Conservation (phyloP, 1,140 invertebrate species). For the Drosophila suzukii region DNA sequence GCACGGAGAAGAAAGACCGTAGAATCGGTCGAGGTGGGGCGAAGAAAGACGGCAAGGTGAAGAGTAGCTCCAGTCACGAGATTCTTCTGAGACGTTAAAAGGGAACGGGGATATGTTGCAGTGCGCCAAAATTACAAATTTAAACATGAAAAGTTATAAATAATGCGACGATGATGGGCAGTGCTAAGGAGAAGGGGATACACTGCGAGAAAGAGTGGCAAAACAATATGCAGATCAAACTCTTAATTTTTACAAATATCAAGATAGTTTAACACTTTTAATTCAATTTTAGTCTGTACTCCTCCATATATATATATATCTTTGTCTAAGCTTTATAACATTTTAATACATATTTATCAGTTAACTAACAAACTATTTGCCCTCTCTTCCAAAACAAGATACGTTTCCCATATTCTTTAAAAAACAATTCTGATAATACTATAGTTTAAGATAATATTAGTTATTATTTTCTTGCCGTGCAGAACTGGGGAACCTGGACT, state of each 20-base stretch:
- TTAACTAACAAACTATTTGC: no score
- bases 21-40: constrained; percentile 1
- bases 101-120: constrained; percentile 18
- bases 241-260: no score
- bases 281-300: no score
- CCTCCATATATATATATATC: no score
- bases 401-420: no score
- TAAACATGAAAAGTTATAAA: constrained; percentile 82
- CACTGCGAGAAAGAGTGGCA: neutral
- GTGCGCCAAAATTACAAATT: constrained; percentile 79
- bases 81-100: neutral
- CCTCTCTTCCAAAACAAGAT: no score
- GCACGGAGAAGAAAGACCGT: constrained; percentile 7
- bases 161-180: constrained; percentile 65
- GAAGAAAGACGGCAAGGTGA: neutral
- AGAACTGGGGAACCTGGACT: neutral
- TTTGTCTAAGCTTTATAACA: no score
- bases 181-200: constrained; percentile 12
- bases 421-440: no score
- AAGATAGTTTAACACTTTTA: no score
- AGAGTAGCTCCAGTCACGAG: constrained; percentile 25
- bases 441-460: no score
- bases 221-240: no score
- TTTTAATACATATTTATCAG: no score
- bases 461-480: constrained; percentile 7